A percentile compares a stretch with the other conserved stretches of the same genome.
Evolutionary conservation across 2,113 vertebrate species (phyloP).

Genomic region (Physeter macrocephalus): DNA sequence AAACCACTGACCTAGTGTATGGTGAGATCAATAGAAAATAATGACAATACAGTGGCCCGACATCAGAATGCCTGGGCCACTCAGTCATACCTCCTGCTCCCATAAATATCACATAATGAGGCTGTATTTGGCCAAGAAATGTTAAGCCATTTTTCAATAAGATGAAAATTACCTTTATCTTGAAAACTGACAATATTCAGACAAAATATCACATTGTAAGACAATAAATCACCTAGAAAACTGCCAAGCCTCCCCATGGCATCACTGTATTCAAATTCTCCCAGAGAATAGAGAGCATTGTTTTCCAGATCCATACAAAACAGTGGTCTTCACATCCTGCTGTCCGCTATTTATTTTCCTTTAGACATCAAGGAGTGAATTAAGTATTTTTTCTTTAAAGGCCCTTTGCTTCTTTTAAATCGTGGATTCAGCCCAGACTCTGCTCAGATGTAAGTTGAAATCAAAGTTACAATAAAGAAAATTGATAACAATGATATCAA

Average conservation of each 20-base stretch:
- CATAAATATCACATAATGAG: not conserved
- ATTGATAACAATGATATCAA: not conserved
- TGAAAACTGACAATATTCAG: not conserved
- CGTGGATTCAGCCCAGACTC: not conserved
- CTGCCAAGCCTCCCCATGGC: not conserved
- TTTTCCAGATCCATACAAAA: not conserved
- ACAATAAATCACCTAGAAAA: not conserved
- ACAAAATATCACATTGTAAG: not conserved
- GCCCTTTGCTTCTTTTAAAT: not conserved
- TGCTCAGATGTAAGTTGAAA: not conserved
- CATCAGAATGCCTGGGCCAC: not conserved
- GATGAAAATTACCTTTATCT: slow-evolving; percentile 6
- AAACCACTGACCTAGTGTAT: not conserved
- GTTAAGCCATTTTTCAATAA: not conserved
- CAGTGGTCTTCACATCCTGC: not conserved
- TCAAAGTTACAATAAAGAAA: not conserved
- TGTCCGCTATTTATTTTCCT: not conserved
- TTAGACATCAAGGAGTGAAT: not conserved
- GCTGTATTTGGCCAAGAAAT: not conserved
- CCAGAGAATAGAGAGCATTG: not conserved
- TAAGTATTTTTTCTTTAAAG: not conserved
- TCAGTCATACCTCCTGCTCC: not conserved
- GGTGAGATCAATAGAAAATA: not conserved
- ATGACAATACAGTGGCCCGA: not conserved
- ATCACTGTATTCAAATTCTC: not conserved